These are phyloP conservation scores for Anguilla megastoma DNA, from an alignment of 2,797 vertebrate genomes.

Conservation along the genomic window DNA sequence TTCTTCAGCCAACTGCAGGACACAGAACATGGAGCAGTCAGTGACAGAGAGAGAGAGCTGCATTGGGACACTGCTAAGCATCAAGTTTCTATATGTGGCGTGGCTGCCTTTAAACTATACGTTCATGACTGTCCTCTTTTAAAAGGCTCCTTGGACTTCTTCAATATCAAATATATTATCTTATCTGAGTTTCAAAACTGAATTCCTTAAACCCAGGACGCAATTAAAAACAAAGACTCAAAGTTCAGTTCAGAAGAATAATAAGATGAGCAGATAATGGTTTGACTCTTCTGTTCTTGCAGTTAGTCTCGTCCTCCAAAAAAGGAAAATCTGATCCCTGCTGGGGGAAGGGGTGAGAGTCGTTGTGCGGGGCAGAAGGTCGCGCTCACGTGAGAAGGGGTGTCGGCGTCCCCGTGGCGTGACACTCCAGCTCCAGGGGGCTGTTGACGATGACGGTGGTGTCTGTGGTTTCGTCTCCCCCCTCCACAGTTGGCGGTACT, in stretches of 20 bases:
- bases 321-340: neutral
- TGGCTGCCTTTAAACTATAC: neutral
- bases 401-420: constrained; percentile 79
- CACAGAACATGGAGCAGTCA: neutral
- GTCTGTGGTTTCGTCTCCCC: constrained; percentile 74
- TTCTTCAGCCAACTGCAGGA: constrained; percentile 83
- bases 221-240: neutral
- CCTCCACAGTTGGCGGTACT: constrained; percentile 88
- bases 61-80: neutral
- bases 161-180: neutral
- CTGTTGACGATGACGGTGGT: constrained; percentile 80
- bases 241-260: neutral
- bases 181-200: neutral
- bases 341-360: neutral
- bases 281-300: neutral
- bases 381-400: constrained; percentile 83
- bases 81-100: neutral
- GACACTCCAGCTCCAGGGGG: constrained; percentile 87
- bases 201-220: neutral
- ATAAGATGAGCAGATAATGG: neutral
- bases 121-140: neutral
- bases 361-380: neutral
- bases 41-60: neutral
- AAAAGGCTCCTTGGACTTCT: neutral
- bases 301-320: neutral